Percentiles rank a stretch among this genome's conserved stretches.
phyloP scores from a whole-genome alignment of 2,113 vertebrate species.

The Leucosticte australis region DNA sequence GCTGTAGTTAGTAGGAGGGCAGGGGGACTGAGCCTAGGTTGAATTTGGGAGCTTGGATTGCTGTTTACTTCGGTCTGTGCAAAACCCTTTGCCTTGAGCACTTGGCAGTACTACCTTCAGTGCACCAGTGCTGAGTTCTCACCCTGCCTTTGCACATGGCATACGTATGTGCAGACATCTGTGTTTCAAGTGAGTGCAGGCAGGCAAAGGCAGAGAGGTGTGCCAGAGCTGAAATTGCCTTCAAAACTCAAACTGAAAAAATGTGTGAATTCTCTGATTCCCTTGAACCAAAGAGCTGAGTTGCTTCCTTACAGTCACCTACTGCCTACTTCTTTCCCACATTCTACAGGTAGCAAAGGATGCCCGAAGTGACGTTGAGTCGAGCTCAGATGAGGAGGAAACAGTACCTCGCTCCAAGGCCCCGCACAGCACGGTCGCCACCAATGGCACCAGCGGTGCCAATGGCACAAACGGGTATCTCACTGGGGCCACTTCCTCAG shows the following conservation, averaged over 20 bases:
- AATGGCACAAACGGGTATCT: constrained; percentile 92
- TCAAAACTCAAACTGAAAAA: background rate
- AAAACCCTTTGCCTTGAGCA: background rate
- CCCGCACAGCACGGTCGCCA: constrained; percentile 75
- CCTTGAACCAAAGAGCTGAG: background rate
- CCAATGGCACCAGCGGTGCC: constrained; percentile 88
- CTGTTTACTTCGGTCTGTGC: background rate
- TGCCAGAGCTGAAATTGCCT: background rate
- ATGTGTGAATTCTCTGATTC: background rate
- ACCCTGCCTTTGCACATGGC: background rate
- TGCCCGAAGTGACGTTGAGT: constrained; percentile 93
- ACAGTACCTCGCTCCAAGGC: constrained; percentile 77
- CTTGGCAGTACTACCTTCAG: background rate
- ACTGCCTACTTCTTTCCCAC: background rate
- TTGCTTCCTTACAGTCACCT: background rate
- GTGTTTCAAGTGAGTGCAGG: background rate
- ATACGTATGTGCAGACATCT: background rate
- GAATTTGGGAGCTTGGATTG: background rate
- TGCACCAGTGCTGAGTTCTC: background rate
- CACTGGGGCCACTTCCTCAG: constrained; percentile 76
- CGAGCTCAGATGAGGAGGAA: constrained; percentile 95
- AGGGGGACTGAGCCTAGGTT: background rate
- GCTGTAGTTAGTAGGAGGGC: background rate
- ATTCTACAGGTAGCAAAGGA: constrained; percentile 89
- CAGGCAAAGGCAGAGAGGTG: background rate